Evolutionary conservation across 2,797 vertebrate species (phyloP), one percentile per base, ranked within the genome.

Genomic region (Buphagus erythrorhynchus): DNA sequence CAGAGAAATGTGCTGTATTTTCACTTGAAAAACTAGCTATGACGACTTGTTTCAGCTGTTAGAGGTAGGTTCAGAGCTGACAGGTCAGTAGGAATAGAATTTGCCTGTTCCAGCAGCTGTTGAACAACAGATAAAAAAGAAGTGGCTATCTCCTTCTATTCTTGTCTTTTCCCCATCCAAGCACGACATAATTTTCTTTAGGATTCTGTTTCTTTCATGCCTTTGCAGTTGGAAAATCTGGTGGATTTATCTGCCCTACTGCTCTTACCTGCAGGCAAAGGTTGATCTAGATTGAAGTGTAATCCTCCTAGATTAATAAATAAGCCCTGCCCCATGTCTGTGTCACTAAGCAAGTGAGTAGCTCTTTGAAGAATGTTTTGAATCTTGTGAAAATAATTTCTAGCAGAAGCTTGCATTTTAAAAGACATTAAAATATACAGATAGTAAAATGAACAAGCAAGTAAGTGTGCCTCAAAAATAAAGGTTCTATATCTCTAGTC

Each of bases 261-360:
- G 80, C 66, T 78, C 49, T 94, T 93, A 94, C 68, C 78, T 91
- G 81, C 78, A 76, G 91, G 68, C 45, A 77, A 46, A 82, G 46
- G 91, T 88, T 54, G 77, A 81, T 92, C 61, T 58, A 42, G 83
- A 91, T 62, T 83, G 78, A 90, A 86, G 74, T 9, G 11, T 89
- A 83, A 91, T 94, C 77, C 54, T 85, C 25, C 33, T 68, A 43
- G 57, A 69, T 95, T 87, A 87, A 80, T 91, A 91, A 95, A 94
- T 68, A 91, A 85, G 82, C 71, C 81, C 75, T 92, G 73, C 81
- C 84, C 88, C 36, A n/a, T 76, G 58, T 77, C 29, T 82, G 16
- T 94, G 90, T 89, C 71, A 55, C 57, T 86, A 75, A 65, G 72
- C 46, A 81, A 86, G 91, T 89, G 83, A 94, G 29, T 67, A 92